phyloP scores from a whole-genome alignment of 2,113 vertebrate species.

The Tupaia tana region DNA sequence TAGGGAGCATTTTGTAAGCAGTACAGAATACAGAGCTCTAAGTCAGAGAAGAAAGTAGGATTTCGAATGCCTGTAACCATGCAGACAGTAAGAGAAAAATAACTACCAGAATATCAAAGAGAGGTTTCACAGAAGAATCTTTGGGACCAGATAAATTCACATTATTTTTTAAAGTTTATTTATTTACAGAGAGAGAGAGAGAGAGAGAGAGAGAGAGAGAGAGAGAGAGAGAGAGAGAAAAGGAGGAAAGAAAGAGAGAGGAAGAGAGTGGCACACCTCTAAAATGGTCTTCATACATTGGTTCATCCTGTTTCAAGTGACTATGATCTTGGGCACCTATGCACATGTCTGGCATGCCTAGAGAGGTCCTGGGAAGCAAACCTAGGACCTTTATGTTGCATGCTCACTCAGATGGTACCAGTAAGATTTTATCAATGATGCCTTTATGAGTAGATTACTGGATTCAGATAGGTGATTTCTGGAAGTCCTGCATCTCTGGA shows the following conservation, averaged over 20 bases:
- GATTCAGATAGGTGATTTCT: not conserved
- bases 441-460: constrained; percentile 16
- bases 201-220: too few species aligned
- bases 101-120: not conserved
- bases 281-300: too few species aligned
- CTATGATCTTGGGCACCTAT: too few species aligned
- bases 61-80: constrained; percentile 1
- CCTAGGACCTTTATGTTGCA: not conserved
- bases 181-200: too few species aligned
- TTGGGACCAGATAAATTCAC: constrained; percentile 1
- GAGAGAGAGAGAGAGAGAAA: too few species aligned
- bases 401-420: not conserved
- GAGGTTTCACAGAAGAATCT: constrained; percentile 5
- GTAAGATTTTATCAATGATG: constrained; percentile 17
- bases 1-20: constrained; percentile 33
- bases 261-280: too few species aligned
- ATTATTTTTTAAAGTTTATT: not conserved
- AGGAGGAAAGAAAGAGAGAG: too few species aligned
- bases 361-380: too few species aligned
- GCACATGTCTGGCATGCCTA: too few species aligned
- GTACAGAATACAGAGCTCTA: constrained; percentile 1
- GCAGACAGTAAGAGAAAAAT: not conserved
- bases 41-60: not conserved
- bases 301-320: too few species aligned
- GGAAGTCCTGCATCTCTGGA: not conserved